These are phyloP conservation scores for Lasioglossum pauxillum DNA, from an alignment of 2,888 invertebrate genomes.

Conservation along the genomic window DNA sequence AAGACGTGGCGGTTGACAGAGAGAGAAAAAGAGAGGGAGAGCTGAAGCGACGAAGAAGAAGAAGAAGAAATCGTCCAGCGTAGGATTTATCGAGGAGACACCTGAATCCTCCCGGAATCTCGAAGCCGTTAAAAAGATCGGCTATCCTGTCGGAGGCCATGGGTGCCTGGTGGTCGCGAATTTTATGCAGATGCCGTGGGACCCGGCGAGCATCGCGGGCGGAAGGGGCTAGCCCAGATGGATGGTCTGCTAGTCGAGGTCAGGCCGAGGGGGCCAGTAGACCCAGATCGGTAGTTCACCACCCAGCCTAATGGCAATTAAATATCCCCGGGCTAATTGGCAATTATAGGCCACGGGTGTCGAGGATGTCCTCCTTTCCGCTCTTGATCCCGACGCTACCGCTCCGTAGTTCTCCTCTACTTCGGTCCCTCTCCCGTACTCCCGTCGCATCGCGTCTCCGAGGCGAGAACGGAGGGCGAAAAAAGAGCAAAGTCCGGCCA, in stretches of 20 bases:
- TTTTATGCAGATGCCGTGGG: conserved; percentile 77
- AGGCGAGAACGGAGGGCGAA: conserved; percentile 29
- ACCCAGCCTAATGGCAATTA: conserved; percentile 82
- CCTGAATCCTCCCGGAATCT: conserved; percentile 68
- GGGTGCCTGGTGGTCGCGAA: conserved; percentile 71
- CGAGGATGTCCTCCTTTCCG: conserved; percentile 62
- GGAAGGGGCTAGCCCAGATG: conserved; percentile 39
- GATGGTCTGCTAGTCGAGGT: conserved; percentile 41
- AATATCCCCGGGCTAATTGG: conserved; percentile 84
- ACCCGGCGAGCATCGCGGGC: conserved; percentile 74
- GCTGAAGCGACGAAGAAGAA: neutral
- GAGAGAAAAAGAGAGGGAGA: neutral
- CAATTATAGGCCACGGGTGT: conserved; percentile 82
- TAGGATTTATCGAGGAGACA: conserved; percentile 81
- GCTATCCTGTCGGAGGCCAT: conserved; percentile 58
- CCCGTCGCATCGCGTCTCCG: conserved; percentile 24
- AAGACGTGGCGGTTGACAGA: neutral
- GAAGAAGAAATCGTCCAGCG: conserved; percentile 53
- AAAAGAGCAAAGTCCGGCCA: conserved; percentile 34
- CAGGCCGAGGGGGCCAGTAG: conserved; percentile 37
- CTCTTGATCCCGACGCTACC: conserved; percentile 29
- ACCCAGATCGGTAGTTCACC: conserved; percentile 67
- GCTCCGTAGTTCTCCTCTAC: neutral
- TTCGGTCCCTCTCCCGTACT: conserved; percentile 10
- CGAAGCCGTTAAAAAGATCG: conserved; percentile 70